Percentiles rank a stretch among this genome's conserved stretches.
phyloP scores from a whole-genome alignment of 2,888 invertebrate species.

The Meteorus colon region DNA sequence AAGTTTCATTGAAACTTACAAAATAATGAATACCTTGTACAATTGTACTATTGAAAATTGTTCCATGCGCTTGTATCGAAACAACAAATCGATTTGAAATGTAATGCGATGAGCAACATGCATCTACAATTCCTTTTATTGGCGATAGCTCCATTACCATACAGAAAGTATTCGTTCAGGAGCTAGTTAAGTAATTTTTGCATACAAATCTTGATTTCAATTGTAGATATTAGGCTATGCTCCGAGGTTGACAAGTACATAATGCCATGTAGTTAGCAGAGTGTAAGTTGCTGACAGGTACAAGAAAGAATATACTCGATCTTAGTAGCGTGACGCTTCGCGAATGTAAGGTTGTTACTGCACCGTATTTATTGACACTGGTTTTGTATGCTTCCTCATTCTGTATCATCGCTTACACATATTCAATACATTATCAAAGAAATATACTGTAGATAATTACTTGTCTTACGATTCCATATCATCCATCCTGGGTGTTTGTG shows the following conservation, averaged over 20 bases:
- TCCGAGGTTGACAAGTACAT: constrained; percentile 43
- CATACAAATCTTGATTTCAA: constrained; percentile 42
- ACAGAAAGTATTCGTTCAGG: too few species aligned
- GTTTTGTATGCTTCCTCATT: constrained; percentile 53
- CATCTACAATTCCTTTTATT: too few species aligned
- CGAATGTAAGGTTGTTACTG: constrained; percentile 38
- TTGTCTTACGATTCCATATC: constrained; percentile 19
- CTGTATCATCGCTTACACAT: constrained; percentile 32
- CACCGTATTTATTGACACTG: constrained; percentile 49
- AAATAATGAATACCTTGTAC: not conserved
- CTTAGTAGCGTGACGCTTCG: constrained; percentile 14
- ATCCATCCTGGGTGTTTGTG: not conserved
- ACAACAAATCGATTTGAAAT: too few species aligned
- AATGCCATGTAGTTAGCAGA: constrained; percentile 45
- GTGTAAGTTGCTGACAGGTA: constrained; percentile 21
- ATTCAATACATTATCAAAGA: not conserved
- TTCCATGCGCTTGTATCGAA: not conserved
- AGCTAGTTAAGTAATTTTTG: too few species aligned
- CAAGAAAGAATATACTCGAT: constrained; percentile 9
- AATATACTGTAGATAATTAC: constrained; percentile 29
- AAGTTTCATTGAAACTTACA: not conserved
- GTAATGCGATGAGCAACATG: too few species aligned
- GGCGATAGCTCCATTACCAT: too few species aligned
- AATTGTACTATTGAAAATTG: not conserved
- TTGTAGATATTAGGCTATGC: constrained; percentile 52